phyloP scores from a whole-genome alignment of 2,113 vertebrate genomes.

The Brevimyrus niger region DNA sequence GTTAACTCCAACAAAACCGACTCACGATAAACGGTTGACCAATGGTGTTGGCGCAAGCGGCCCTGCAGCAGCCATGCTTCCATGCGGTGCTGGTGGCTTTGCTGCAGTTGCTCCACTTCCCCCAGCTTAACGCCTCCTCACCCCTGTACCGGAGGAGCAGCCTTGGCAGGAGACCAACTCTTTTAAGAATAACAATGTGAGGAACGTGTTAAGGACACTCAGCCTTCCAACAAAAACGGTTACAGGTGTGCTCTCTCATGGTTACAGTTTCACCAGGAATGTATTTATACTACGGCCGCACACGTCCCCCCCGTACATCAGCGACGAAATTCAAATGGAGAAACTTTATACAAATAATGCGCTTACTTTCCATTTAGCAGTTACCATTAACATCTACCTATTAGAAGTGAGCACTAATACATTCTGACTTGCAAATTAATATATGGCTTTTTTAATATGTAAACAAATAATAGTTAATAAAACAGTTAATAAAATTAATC shows the following conservation, averaged over 20 bases:
- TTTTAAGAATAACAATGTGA: background rate
- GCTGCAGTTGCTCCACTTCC: background rate
- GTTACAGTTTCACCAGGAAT: slow-evolving; percentile 1
- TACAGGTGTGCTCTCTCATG: background rate
- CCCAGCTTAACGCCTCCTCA: background rate
- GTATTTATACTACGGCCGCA: background rate
- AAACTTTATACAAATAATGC: background rate
- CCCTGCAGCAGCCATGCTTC: background rate
- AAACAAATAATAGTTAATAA: background rate
- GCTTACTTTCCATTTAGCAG: background rate
- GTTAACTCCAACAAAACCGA: background rate
- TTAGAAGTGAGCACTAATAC: background rate
- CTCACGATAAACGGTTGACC: background rate
- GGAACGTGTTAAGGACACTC: background rate
- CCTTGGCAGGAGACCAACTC: background rate
- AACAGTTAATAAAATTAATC: background rate
- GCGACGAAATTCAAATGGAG: background rate
- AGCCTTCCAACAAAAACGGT: background rate
- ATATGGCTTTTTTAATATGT: background rate
- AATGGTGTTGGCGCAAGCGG: background rate
- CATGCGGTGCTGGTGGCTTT: background rate
- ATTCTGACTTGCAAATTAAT: background rate
- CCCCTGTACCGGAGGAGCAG: background rate
- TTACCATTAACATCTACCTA: background rate
- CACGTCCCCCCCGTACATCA: background rate